phyloP scores from a whole-genome alignment of 2,113 vertebrate species.

The Prunella himalayana region DNA sequence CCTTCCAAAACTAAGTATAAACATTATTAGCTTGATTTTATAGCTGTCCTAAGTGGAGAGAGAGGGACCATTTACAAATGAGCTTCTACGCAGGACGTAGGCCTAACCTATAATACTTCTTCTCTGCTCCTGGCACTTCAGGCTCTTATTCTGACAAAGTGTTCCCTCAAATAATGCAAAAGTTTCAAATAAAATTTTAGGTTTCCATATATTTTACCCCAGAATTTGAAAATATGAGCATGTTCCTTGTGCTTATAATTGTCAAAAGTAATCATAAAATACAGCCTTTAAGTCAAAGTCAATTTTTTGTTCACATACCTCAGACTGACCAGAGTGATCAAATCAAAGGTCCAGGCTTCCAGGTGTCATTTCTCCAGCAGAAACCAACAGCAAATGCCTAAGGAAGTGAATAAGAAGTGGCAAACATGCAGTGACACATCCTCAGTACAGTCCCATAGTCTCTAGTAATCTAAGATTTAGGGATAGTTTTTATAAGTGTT shows the following conservation, averaged over 20 bases:
- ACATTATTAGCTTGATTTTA: slow-evolving; percentile 31
- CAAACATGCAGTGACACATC: not conserved
- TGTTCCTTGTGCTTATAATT: not conserved
- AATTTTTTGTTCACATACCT: not conserved
- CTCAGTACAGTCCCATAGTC: not conserved
- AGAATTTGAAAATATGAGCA: not conserved
- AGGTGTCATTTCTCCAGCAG: not conserved
- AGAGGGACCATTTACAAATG: not conserved
- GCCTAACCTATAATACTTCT: not conserved
- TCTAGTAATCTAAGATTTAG: not conserved
- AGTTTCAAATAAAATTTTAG: not conserved
- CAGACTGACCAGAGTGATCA: not conserved
- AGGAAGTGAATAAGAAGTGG: not conserved
- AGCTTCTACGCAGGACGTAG: not conserved
- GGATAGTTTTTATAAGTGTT: not conserved
- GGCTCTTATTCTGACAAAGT: not conserved
- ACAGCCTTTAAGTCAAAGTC: not conserved
- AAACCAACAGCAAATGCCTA: not conserved
- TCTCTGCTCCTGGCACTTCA: not conserved
- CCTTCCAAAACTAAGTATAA: slow-evolving; percentile 26
- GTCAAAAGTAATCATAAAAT: not conserved
- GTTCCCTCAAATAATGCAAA: not conserved
- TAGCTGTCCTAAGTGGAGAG: not conserved
- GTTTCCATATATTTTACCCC: not conserved
- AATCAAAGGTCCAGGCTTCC: not conserved